Percentiles rank a stretch among this genome's conserved stretches.
phyloP scores from a whole-genome alignment of 2,888 invertebrate species.

The Caenorhabditis sinica region DNA sequence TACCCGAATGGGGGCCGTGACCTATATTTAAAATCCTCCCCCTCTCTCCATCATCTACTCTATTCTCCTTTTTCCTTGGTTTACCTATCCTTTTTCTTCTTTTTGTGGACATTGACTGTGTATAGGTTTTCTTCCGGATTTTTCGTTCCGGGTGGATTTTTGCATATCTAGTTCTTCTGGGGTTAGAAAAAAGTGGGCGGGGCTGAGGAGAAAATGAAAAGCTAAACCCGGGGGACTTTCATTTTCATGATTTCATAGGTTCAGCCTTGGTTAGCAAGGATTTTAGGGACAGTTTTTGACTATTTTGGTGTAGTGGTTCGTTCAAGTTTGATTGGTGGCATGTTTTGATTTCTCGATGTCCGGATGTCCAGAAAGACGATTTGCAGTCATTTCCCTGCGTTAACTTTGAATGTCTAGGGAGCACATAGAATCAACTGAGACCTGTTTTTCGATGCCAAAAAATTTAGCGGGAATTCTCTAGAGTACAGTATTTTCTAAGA shows the following conservation, averaged over 20 bases:
- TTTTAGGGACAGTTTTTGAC: too few relatives aligned
- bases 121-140: conserved; percentile 1
- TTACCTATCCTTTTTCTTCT: conserved; percentile 11
- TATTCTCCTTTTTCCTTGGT: neutral
- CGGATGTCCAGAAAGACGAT: too few relatives aligned
- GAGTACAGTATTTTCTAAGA: too few relatives aligned
- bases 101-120: neutral
- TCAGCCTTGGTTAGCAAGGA: too few relatives aligned
- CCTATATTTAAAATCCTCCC: conserved; percentile 44
- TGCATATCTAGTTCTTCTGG: neutral
- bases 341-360: too few relatives aligned
- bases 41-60: conserved; percentile 4
- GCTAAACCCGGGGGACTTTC: neutral
- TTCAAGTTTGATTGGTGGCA: too few relatives aligned
- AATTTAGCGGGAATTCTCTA: too few relatives aligned
- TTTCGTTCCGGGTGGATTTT: neutral
- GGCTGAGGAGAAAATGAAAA: neutral
- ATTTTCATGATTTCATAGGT: neutral
- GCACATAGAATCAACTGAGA: too few relatives aligned
- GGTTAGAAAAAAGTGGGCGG: neutral
- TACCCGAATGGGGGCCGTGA: conserved; percentile 56
- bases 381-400: too few relatives aligned
- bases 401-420: too few relatives aligned
- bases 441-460: too few relatives aligned
- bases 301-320: too few relatives aligned